phyloP scores from a whole-genome alignment of 2,888 invertebrate species.

The Carcina quercana region DNA sequence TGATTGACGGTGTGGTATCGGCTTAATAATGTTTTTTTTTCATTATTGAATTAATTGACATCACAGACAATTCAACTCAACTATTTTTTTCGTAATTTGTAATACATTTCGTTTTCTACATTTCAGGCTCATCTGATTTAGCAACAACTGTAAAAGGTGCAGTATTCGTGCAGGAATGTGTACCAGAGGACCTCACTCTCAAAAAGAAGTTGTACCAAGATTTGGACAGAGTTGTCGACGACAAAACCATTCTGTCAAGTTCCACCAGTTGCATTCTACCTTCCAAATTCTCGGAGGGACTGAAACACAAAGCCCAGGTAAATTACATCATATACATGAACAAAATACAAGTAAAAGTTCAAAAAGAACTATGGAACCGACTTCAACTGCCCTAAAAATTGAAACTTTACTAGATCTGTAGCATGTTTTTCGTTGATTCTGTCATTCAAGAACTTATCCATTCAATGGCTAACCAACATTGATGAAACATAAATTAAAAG shows the following conservation, averaged over 20 bases:
- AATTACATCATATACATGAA: no score
- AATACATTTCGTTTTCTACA: slow-evolving; percentile 4
- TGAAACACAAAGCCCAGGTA: slow-evolving; percentile 81
- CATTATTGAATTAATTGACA: background rate
- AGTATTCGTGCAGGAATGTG: slow-evolving; percentile 92
- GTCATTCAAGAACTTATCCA: no score
- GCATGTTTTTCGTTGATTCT: no score
- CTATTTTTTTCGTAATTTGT: background rate
- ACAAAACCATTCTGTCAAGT: slow-evolving; percentile 88
- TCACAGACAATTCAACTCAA: background rate
- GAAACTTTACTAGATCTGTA: no score
- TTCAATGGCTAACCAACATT: no score
- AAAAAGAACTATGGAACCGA: no score
- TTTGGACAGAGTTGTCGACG: slow-evolving; percentile 84
- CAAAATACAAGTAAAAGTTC: no score
- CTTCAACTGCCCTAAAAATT: no score
- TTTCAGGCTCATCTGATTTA: slow-evolving; percentile 78
- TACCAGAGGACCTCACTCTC: slow-evolving; percentile 90
- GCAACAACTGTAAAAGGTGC: slow-evolving; percentile 83
- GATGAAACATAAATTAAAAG: no score
- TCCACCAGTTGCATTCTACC: slow-evolving; percentile 96
- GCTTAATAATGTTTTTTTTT: no score
- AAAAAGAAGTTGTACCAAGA: slow-evolving; percentile 87
- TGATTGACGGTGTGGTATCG: no score
- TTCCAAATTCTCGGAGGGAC: slow-evolving; percentile 86